Evolutionary conservation across 2,888 invertebrate genomes (phyloP).

Genomic region (Microctonus brassicae): DNA sequence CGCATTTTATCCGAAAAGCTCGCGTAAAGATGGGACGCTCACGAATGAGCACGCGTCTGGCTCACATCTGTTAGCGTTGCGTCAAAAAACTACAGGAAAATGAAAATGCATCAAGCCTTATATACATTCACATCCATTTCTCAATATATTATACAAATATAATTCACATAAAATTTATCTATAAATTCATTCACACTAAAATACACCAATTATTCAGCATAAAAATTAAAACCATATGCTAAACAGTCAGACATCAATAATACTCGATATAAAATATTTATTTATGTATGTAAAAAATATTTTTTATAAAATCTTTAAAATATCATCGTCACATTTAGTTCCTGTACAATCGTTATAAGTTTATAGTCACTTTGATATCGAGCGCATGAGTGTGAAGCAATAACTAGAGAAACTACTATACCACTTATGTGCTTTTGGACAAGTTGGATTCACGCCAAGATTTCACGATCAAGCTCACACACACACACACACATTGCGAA

Average conservation of each 20-base stretch:
- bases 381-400: slow-evolving; percentile 40
- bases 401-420: slow-evolving; percentile 44
- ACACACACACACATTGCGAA: slow-evolving; percentile 34
- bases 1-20: slow-evolving; percentile 17
- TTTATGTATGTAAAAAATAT: too few relatives aligned
- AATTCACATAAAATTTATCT: not conserved
- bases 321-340: slow-evolving; percentile 15
- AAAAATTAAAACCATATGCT: too few relatives aligned
- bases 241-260: too few relatives aligned
- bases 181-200: not conserved
- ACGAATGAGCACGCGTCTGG: slow-evolving; percentile 25
- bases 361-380: slow-evolving; percentile 1
- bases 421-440: slow-evolving; percentile 46
- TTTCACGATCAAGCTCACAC: slow-evolving; percentile 46
- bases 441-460: slow-evolving; percentile 47
- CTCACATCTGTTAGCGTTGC: slow-evolving; percentile 28
- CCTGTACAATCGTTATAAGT: not conserved
- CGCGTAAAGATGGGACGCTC: slow-evolving; percentile 6
- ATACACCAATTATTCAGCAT: too few relatives aligned
- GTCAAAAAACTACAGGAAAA: slow-evolving; percentile 10
- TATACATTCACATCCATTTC: not conserved
- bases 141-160: not conserved
- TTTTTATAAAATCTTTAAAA: not conserved
- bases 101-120: not conserved
- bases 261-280: too few relatives aligned